Evolutionary conservation across 2,888 invertebrate species (phyloP), one percentile per base, ranked within the genome.

Genomic region (Oscheius sp.): DNA sequence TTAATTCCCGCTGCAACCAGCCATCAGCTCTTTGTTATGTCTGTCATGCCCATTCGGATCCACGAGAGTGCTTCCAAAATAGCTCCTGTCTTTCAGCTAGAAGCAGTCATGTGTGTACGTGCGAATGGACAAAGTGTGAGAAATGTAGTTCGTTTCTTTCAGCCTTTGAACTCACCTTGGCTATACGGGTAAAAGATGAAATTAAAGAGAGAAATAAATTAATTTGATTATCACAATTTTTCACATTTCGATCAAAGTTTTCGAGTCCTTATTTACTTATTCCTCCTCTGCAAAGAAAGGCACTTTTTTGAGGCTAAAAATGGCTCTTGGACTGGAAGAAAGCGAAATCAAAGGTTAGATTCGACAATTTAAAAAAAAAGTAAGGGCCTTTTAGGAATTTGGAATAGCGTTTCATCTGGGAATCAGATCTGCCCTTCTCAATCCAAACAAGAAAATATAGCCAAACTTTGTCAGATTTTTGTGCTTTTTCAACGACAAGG

Each of bases 41-140:
- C 4, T 70, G 70, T 20, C 57, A 34, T 8, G 5, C n/a, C 27
- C 70, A 70, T 65, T 31, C 25, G n/a, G 66, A 66, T 55, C 55
- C 57, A 5, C 10, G 66, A 20, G 20, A 31, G 6, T 66, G 55
- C 27, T n/a, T 50, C 10, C 12, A 15, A n/a, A 55, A 55, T 53
- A n/a, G n/a, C n/a, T 27, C 25, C 10, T 48, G 65, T 52, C 29
- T 65, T 27, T 29, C 31, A 10, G n/a, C n/a, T n/a, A n/a, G n/a
- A n/a, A n/a, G n/a, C n/a, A n/a, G n/a, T n/a, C n/a, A n/a, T n/a
- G n/a, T n/a, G n/a, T n/a, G n/a, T n/a, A n/a, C n/a, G n/a, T n/a
- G n/a, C n/a, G n/a, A n/a, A n/a, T n/a, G n/a, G n/a, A n/a, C n/a
- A n/a, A n/a, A n/a, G n/a, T 66, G 66, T 45, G n/a, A 27, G 20